Conservation (phyloP, 2,113 vertebrate genomes). For the Galeopterus variegatus region DNA sequence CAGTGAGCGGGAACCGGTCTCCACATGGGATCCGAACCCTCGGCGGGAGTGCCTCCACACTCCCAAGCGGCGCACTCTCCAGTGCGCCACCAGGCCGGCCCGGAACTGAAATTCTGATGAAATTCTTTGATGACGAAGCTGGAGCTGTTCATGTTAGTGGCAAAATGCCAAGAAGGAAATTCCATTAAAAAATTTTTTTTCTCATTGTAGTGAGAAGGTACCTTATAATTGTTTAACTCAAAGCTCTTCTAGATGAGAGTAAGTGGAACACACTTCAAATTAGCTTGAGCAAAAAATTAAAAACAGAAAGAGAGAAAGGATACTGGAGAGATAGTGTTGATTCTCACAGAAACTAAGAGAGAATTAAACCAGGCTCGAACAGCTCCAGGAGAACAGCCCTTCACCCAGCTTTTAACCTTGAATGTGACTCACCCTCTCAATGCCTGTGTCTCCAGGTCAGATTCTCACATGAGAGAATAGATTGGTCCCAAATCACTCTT, state of each 20-base stretch:
- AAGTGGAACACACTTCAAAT: neutral
- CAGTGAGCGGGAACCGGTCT: too few species aligned
- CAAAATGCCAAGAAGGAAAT: neutral
- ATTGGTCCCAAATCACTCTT: neutral
- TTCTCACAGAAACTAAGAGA: neutral
- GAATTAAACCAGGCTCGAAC: neutral
- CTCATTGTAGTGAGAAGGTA: neutral
- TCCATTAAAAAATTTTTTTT: neutral
- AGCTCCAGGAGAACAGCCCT: neutral
- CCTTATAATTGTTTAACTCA: neutral
- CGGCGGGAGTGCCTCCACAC: too few species aligned
- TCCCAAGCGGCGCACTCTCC: too few species aligned
- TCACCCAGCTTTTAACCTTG: neutral
- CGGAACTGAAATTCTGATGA: neutral
- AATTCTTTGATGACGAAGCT: neutral
- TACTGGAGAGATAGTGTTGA: neutral
- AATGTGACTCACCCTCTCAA: neutral
- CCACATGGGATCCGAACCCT: too few species aligned
- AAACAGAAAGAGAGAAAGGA: neutral
- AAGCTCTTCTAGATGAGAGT: neutral
- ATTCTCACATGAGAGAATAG: neutral
- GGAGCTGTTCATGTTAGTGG: neutral
- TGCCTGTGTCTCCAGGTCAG: neutral
- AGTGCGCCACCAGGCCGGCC: too few species aligned
- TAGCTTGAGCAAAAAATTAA: neutral